These are phyloP conservation scores for Agraylea sexmaculata DNA, from an alignment of 1,140 invertebrate species.

Conservation along the genomic window DNA sequence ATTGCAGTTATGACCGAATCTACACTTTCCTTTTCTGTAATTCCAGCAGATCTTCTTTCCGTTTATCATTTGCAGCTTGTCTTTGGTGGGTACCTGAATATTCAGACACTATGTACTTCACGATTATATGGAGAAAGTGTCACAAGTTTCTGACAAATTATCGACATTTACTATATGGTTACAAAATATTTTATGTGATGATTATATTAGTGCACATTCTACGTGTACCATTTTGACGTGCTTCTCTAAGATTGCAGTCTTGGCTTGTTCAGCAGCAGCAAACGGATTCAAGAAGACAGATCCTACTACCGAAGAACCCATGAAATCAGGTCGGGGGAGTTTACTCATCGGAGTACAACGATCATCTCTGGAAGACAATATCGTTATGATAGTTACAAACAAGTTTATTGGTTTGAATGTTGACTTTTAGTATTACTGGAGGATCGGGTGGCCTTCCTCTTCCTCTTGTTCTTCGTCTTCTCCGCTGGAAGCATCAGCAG, in stretches of 20 bases:
- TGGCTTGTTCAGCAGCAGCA: slow-evolving; percentile 75
- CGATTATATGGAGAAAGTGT: slow-evolving; percentile 27
- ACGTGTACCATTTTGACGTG: slow-evolving; percentile 83
- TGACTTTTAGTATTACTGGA: too few species aligned
- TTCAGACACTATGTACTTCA: slow-evolving; percentile 44
- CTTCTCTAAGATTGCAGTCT: slow-evolving; percentile 77
- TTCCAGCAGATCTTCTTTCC: slow-evolving; percentile 90
- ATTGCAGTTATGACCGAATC: slow-evolving; percentile 84
- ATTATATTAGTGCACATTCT: slow-evolving; percentile 22
- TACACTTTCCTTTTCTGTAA: slow-evolving; percentile 78
- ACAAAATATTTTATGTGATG: not conserved
- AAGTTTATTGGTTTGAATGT: too few species aligned
- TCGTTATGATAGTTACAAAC: too few species aligned
- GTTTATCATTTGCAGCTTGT: slow-evolving; percentile 64
- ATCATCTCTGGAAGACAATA: too few species aligned
- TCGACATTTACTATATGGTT: not conserved
- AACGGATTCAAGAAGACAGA: slow-evolving; percentile 83
- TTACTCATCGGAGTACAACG: too few species aligned
- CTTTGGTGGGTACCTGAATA: slow-evolving; percentile 50
- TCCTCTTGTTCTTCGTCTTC: slow-evolving; percentile 1
- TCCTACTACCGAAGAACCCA: slow-evolving; percentile 27
- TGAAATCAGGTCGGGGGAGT: slow-evolving; percentile 34
- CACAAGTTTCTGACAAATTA: too few species aligned
- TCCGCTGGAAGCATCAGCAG: slow-evolving; percentile 10
- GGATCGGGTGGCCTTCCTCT: too few species aligned